Evolutionary conservation across 2,888 invertebrate genomes (phyloP), one percentile per base, ranked within the genome.

Genomic region (Panzeria rudis): DNA sequence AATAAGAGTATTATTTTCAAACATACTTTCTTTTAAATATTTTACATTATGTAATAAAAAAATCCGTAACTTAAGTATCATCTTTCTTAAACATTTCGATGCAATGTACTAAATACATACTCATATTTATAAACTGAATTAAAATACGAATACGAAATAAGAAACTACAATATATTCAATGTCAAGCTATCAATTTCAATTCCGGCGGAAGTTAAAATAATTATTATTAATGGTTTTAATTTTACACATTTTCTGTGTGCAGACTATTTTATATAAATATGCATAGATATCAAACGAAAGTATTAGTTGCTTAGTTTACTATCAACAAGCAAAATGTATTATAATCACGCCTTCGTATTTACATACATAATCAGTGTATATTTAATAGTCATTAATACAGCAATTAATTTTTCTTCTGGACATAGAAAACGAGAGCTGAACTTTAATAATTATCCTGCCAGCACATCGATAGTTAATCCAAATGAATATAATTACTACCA

Each of bases 181-280:
- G 68, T 56, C 54, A 71, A 38, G 17, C 15, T 73, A 83, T 87
- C 56, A 66, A 68, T 84, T 86, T 84, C 86, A 86, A 72, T 86
- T 87, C 86, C 87, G 84, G 61, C 79, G 86, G 71, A 73, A 80
- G 76, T 69, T 56, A 56, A 52, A 15, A 17, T 47, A 6, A 77
- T 50, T 38, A 13, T 76, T n/a, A 17, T 64, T 59, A n/a, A 50
- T 17, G 61, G 52, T 69, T 71, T 38, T 47, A 29, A 56, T 71
- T 69, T 72, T n/a, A 29, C 17, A 3, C 38, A 32, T 38, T 52
- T 50, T 54, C 29, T 59, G 7, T 13, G 5, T 32, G 17, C 35
- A 20, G n/a, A 15, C 13, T 35, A 13, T 81, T 83, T 66, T 7
- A 20, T 80, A 81, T 83, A 76, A 86, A 81, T 52, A 73, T 11